Evolutionary conservation across 2,888 invertebrate genomes (phyloP).

Genomic region (Andrena hattorfiana): DNA sequence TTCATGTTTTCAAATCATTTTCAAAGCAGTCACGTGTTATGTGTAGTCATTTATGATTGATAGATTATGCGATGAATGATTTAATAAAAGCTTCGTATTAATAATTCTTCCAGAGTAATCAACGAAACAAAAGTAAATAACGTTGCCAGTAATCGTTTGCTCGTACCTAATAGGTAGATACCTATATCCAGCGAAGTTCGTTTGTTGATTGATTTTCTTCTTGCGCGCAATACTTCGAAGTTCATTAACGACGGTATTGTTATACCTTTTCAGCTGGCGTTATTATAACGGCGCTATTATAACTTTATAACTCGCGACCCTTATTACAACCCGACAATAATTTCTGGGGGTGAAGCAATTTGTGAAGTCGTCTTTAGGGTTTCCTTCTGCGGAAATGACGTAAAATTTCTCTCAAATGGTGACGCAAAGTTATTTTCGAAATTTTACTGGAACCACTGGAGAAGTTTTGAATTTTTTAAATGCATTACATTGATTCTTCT

Average conservation of each 20-base stretch:
- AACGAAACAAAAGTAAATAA: background rate
- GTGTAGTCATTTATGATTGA: background rate
- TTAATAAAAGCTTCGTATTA: background rate
- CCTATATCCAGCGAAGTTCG: background rate
- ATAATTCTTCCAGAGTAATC: background rate
- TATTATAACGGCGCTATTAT: conserved; percentile 5
- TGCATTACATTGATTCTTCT: too few relatives aligned
- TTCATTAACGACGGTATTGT: conserved; percentile 26
- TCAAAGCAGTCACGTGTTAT: too few relatives aligned
- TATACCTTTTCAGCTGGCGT: background rate
- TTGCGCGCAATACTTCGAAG: background rate
- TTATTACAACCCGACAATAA: conserved; percentile 7
- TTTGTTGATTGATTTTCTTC: conserved; percentile 9
- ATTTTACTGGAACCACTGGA: background rate
- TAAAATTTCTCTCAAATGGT: background rate
- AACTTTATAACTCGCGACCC: conserved; percentile 12
- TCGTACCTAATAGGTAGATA: background rate
- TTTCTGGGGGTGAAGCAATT: conserved; percentile 1
- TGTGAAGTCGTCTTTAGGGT: background rate
- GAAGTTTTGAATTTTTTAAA: background rate
- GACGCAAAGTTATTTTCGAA: background rate
- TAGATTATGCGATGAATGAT: background rate
- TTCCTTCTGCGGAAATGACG: background rate
- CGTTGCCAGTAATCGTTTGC: background rate
- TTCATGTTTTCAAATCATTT: background rate